Base-by-base conservation (phyloP, 2,113 vertebrate species). In the Alosa alosa region DNA sequence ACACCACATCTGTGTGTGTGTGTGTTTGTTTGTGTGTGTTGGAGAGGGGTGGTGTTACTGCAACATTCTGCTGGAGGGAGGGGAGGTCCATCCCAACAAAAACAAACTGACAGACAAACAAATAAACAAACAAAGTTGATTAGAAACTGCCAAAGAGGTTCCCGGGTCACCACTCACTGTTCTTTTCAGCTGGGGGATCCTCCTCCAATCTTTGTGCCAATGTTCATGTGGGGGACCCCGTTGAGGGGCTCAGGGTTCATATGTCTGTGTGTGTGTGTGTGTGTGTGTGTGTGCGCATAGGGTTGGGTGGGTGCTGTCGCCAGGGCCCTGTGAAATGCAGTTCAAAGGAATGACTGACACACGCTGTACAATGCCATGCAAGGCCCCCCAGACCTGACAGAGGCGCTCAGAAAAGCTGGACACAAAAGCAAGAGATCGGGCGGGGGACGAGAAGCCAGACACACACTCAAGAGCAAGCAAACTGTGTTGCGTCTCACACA, bases 321-420 rank as follows among this genome's bases (percentile, higher is more conserved):
- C 83, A 87, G 83, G 90, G 91, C 87, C 90, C 89, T 87, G 85
- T 36, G 88, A 85, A 86, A 90, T 78, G 90, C 92, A 92, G 93
- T 92, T 90, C 72, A 90, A 86, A 91, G 89, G 92, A 94, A 93
- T 90, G 81, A 93, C 92, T 89, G 81, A 93, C 92, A 93, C 92
- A 92, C 31, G 36, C 92, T 93, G 93, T 93, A 95, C 94, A 94
- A 87, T 89, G 91, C 92, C 94, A 94, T 95, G 95, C 95, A 94
- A 85, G 92, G 93, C 91, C 91, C 41, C 90, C 90, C 89, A 93
- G 87, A 88, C 91, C 86, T 89, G 87, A 86, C 88, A 88, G 89
- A 88, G 88, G 72, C 81, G 6, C 81, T 87, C 84, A 87, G 44
- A 72, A n/a, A 84, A 84, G 87, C 31, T 81, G 36, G 55, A 36